These are phyloP conservation scores for Scatophagus argus DNA, from an alignment of 2,113 vertebrate species.

Conservation along the genomic window DNA sequence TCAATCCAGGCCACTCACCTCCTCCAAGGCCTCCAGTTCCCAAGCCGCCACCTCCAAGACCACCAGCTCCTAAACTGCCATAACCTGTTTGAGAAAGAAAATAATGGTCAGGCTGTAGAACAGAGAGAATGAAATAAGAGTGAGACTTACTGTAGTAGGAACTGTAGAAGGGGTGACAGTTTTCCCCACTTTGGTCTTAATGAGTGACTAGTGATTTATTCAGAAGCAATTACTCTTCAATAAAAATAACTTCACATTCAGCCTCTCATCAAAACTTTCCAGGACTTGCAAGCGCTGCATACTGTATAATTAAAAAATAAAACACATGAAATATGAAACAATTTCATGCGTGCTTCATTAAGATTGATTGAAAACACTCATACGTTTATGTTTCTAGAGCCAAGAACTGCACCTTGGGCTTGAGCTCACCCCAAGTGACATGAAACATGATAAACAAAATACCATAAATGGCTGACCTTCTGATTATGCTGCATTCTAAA, in stretches of 20 bases:
- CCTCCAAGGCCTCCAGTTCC: conserved; percentile 66
- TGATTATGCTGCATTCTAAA: conserved; percentile 53
- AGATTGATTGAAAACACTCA: conserved; percentile 38
- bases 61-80: conserved; percentile 77
- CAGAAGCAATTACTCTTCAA: conserved; percentile 32
- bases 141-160: not conserved
- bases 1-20: conserved; percentile 41
- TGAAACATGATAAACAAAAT: conserved; percentile 27
- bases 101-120: not conserved
- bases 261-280: conserved; percentile 35
- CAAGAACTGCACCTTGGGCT: conserved; percentile 32
- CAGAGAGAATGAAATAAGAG: not conserved
- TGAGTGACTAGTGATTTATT: conserved; percentile 22
- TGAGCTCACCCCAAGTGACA: conserved; percentile 12
- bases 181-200: not conserved
- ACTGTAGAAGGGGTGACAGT: not conserved
- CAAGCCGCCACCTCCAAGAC: conserved; percentile 58
- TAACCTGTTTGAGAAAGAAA: conserved; percentile 74
- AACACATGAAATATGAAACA: conserved; percentile 26
- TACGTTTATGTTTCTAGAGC: conserved; percentile 28
- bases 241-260: conserved; percentile 42
- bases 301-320: conserved; percentile 5
- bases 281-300: conserved; percentile 8
- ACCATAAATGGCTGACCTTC: not conserved
- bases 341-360: conserved; percentile 39